phyloP scores from a whole-genome alignment of 1,140 invertebrate genomes.

The Bombus consobrinus region DNA sequence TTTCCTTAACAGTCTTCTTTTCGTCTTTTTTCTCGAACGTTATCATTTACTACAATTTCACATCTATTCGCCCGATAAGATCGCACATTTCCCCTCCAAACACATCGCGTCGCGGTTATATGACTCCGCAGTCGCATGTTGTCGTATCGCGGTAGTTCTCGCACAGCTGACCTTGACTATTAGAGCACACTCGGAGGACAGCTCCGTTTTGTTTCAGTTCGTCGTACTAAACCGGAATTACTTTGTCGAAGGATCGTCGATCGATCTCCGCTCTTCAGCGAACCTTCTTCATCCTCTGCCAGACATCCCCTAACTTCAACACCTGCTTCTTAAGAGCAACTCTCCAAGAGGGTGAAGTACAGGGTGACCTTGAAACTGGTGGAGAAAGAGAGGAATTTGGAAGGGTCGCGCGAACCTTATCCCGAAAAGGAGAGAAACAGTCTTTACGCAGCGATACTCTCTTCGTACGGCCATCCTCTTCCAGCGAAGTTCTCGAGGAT shows the following conservation, averaged over 20 bases:
- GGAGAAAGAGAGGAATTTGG: constrained; percentile 19
- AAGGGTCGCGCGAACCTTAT: constrained; percentile 17
- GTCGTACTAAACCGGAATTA: background rate
- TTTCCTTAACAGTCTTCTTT: background rate
- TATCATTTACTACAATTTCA: constrained; percentile 48
- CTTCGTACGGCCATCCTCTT: constrained; percentile 16
- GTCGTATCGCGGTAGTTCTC: constrained; percentile 36
- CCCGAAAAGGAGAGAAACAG: background rate
- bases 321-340: background rate
- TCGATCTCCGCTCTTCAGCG: background rate
- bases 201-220: background rate
- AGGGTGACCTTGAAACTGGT: constrained; percentile 37
- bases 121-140: constrained; percentile 27
- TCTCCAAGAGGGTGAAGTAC: too few relatives aligned
- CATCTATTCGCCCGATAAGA: background rate
- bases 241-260: background rate
- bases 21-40: background rate
- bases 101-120: constrained; percentile 1
- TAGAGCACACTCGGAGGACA: background rate
- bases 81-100: background rate
- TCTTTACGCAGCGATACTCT: too few relatives aligned
- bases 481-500: constrained; percentile 33
- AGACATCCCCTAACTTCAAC: background rate
- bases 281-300: too few relatives aligned
- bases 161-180: constrained; percentile 51